Conservation (phyloP, 92 coral and sea anemone species). For the Phymanthus crucifer region DNA sequence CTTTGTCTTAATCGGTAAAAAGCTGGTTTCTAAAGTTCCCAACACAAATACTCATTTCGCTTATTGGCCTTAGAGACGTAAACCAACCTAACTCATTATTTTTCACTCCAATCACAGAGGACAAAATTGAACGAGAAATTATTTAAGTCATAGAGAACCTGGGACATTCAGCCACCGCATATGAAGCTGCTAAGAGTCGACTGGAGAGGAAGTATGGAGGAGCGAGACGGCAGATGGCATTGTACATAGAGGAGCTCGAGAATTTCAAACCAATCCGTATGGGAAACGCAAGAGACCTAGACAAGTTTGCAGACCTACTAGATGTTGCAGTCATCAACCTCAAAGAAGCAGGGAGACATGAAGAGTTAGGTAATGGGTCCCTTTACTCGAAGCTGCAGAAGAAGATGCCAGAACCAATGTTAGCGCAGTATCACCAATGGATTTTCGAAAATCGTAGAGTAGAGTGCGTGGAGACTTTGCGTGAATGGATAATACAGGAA, state of each 20-base stretch:
- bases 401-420: no score
- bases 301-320: constrained; percentile 42
- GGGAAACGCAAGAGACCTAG: constrained; percentile 51
- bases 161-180: constrained; percentile 62
- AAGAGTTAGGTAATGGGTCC: no score
- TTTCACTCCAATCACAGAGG: constrained; percentile 29
- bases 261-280: constrained; percentile 35
- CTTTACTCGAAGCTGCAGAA: no score
- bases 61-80: constrained; percentile 14
- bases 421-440: no score
- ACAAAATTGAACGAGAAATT: constrained; percentile 36
- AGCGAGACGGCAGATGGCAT: constrained; percentile 45
- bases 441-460: no score
- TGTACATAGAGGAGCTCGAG: constrained; percentile 57
- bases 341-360: constrained; percentile 8
- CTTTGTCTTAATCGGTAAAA: constrained; percentile 47
- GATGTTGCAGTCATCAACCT: constrained; percentile 49
- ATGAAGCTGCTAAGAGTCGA: constrained; percentile 60
- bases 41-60: constrained; percentile 27
- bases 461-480: no score
- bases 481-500: no score
- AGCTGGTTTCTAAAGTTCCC: constrained; percentile 32
- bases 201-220: constrained; percentile 66
- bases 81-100: constrained; percentile 29
- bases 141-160: constrained; percentile 46